Percentiles rank a stretch among this genome's conserved stretches.
Evolutionary conservation across 2,113 vertebrate genomes (phyloP).

Genomic region (Gulo gulo): DNA sequence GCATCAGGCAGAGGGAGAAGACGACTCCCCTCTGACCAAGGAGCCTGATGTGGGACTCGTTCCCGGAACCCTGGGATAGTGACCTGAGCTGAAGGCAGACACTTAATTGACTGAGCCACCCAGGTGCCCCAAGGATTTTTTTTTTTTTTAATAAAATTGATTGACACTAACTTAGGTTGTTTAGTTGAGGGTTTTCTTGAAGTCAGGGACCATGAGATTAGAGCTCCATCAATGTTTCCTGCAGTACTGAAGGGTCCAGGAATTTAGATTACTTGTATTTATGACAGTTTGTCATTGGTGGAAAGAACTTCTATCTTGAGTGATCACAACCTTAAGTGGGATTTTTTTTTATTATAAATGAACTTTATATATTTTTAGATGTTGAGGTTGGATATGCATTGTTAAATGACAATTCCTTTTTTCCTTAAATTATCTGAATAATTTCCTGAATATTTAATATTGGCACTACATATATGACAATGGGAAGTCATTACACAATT

Average conservation of each 20-base stretch:
- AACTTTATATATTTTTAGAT: background rate
- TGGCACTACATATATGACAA: background rate
- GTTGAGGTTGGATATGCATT: background rate
- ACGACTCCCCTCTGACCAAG: background rate
- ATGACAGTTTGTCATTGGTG: background rate
- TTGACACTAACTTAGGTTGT: background rate
- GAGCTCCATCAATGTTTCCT: background rate
- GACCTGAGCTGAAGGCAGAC: background rate
- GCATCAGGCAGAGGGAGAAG: background rate
- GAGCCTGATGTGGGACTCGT: background rate
- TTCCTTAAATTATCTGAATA: background rate
- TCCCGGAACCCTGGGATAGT: background rate
- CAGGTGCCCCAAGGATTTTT: background rate
- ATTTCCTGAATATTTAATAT: slow-evolving; percentile 5
- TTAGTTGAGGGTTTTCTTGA: background rate
- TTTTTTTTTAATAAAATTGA: background rate
- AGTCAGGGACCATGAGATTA: background rate
- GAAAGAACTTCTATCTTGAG: background rate
- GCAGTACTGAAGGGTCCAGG: background rate
- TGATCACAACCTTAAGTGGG: background rate
- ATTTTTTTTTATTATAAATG: background rate
- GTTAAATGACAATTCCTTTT: slow-evolving; percentile 4
- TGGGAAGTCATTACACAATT: background rate
- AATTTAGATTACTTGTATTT: background rate
- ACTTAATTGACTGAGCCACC: background rate